Evolutionary conservation across 2,113 vertebrate genomes (phyloP), one percentile per base, ranked within the genome.

Genomic region (Herpetotheres cachinnans): DNA sequence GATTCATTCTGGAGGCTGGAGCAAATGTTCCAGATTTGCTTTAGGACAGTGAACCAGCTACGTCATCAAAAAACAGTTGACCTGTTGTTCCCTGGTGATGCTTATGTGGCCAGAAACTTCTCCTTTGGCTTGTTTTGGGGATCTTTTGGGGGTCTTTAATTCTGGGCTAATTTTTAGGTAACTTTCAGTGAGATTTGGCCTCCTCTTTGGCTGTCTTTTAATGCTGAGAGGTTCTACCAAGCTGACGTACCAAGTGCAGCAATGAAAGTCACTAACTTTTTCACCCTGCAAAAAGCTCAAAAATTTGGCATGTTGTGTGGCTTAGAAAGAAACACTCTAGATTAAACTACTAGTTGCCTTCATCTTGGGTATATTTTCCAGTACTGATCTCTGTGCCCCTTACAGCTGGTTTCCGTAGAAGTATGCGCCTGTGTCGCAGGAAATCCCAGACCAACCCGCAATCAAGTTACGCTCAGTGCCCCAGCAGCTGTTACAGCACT

Each of bases 341-440:
- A 42, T 36, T 67, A 6, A 27, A 46, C 66, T 55, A 19, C 4
- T 19, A 10, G 26, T 9, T 70, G n/a, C 32, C 38, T 62, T 36
- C 25, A 14, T 26, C 24, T 29, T 0, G 0, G 44, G 13, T 42
- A 10, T 25, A 0, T 38, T 56, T 84, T 56, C 29, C 30, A 82
- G 52, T 17, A 0, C 14, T 34, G 27, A 46, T 79, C 29, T 66
- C 15, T 86, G 58, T 94, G 40, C n/a, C 46, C 61, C 76, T 24
- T 38, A 7, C 97, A 99, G 99, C 98, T 49, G 99, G 99, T 13
- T 99, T 99, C 97, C 98, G 99, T 15, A 98, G 98, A 88, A 99
- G 99, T 89, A 97, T 99, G 97, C 99, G 99, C 65, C 98, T 99
- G 25, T 99, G 99, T 47, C 99, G 99, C 69, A 97, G 98, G 78